Evolutionary conservation across 2,113 vertebrate genomes (phyloP), one percentile per base, ranked within the genome.

Genomic region (Caracal caracal): DNA sequence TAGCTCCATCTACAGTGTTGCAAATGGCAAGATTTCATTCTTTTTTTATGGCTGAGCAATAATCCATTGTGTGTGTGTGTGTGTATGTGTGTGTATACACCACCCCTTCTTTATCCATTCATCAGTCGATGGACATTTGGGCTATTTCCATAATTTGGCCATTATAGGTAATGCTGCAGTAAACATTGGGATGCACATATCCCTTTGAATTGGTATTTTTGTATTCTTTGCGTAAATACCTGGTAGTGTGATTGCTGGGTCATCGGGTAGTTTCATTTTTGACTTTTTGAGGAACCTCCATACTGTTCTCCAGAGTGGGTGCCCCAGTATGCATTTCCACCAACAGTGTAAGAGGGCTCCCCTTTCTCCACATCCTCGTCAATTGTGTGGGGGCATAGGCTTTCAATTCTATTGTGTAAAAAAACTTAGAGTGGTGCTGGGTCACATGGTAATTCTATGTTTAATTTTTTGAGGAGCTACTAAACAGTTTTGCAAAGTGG

Each of bases 391-490:
- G 63, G 37, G 68, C 22, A 35, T 47, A 43, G 35, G 7, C 53
- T 93, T 43, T 70, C 43, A 47, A 8, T 43, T 94, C 33, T 78
- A 22, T 73, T 83, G 17, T 12, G 6, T 87, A 22, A 22, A 59
- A 19, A 59, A 22, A 59, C 7, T 22, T 56, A 56, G 33, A 61
- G 51, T 91, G 8, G 16, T 82, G 2, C 5, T 91, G 73, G 53
- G 10, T 94, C 10, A 20, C 6, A 59, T 26, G 12, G 22, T 53
- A 43, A 87, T 35, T 91, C 22, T 47, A 22, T 56, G 75, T 56
- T 80, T 90, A 88, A 79, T 47, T 80, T 94, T 95, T 78, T 53
- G 24, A 93, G 81, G 47, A 88, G 76, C 26, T 59, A 20, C 33
- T 63, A 35, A 51, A 66, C 5, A 83, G 10, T 73, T 90, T 89